Conservation (phyloP, 2,113 vertebrate species). For the Anolis sagrei region DNA sequence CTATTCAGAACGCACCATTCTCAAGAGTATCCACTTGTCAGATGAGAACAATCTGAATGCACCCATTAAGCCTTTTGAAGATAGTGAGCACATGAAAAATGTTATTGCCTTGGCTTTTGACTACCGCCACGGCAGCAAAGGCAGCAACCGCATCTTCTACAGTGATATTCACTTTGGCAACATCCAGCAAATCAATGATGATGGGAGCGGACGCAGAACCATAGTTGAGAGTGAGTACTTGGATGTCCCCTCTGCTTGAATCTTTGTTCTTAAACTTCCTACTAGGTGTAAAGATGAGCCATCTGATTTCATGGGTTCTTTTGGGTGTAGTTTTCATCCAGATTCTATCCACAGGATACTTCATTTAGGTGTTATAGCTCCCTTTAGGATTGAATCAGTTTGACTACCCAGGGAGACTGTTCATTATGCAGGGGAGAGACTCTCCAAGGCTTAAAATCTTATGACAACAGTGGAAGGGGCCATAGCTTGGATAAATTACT, state of each 20-base stretch:
- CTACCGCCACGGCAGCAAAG: conserved; percentile 86
- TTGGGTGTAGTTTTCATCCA: neutral
- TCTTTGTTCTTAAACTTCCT: neutral
- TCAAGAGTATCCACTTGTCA: conserved; percentile 96
- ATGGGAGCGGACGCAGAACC: conserved; percentile 88
- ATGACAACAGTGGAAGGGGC: neutral
- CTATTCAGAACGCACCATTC: conserved; percentile 95
- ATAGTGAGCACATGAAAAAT: conserved; percentile 96
- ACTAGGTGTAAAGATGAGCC: neutral
- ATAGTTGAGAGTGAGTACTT: conserved; percentile 92
- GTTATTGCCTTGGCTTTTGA: conserved; percentile 96
- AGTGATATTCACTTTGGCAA: conserved; percentile 99
- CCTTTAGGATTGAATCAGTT: neutral
- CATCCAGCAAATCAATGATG: conserved; percentile 96
- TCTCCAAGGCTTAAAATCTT: neutral
- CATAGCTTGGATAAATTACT: neutral
- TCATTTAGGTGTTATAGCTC: neutral
- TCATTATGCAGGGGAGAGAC: neutral
- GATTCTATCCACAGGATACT: neutral
- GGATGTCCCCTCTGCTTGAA: accelerated
- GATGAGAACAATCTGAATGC: conserved; percentile 96
- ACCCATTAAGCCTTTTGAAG: conserved; percentile 95
- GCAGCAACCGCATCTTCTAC: conserved; percentile 94
- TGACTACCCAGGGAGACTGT: neutral
- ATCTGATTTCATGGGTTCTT: neutral